A percentile compares a stretch with the other conserved stretches of the same genome.
phyloP scores from a whole-genome alignment of 2,797 vertebrate genomes.

The Acrossocheilus fasciatus region DNA sequence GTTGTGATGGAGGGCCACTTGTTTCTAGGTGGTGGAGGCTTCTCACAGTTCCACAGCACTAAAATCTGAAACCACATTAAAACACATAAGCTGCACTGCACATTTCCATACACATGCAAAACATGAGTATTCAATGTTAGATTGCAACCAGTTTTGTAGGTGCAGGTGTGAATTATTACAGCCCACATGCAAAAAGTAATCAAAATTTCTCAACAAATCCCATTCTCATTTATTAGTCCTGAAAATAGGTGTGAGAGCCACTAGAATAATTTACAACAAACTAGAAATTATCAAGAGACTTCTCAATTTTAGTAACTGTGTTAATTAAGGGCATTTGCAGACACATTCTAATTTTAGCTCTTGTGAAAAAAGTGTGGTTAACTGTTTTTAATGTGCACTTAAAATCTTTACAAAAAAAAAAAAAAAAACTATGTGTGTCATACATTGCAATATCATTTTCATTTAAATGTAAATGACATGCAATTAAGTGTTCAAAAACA shows the following conservation, averaged over 20 bases:
- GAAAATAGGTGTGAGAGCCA: neutral
- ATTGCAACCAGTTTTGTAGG: neutral
- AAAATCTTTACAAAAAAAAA: neutral
- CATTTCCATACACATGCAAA: neutral
- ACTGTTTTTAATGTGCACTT: neutral
- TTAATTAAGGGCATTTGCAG: neutral
- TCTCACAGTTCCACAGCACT: slow-evolving; percentile 84
- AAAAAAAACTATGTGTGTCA: neutral
- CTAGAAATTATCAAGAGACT: neutral
- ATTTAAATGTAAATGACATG: neutral
- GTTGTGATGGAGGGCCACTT: slow-evolving; percentile 84
- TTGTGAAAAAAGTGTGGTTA: neutral
- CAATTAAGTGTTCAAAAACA: neutral
- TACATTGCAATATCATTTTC: neutral
- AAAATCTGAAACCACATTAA: slow-evolving; percentile 72
- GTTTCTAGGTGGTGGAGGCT: slow-evolving; percentile 79
- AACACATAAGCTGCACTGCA: slow-evolving; percentile 1
- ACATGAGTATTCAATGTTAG: neutral
- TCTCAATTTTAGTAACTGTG: neutral
- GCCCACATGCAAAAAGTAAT: neutral
- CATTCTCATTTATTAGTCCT: neutral
- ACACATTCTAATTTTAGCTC: neutral
- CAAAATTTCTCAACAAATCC: neutral
- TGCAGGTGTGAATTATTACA: neutral
- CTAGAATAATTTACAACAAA: neutral